A percentile compares a stretch with the other conserved stretches of the same genome.
phyloP scores from a whole-genome alignment of 2,113 vertebrate genomes.

The Rutilus rutilus region DNA sequence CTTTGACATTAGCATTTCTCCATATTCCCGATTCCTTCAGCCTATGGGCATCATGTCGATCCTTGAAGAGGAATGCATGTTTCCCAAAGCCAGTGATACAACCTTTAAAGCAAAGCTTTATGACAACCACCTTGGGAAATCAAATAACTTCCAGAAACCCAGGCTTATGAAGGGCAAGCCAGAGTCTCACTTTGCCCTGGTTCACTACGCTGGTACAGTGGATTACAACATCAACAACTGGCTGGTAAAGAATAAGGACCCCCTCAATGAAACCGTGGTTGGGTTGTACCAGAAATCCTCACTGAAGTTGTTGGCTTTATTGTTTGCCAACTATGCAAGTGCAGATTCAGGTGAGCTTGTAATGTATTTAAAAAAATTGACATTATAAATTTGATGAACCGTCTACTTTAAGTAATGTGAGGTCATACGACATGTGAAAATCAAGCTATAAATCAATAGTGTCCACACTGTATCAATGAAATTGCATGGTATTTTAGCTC shows the following conservation, averaged over 20 bases:
- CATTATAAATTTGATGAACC: neutral
- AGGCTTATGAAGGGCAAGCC: constrained; percentile 72
- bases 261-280: constrained; percentile 79
- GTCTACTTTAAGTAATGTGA: neutral
- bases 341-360: constrained; percentile 75
- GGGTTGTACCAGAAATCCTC: constrained; percentile 80
- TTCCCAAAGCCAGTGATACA: constrained; percentile 62
- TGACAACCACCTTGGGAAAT: constrained; percentile 68
- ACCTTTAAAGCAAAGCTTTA: constrained; percentile 68
- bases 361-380: neutral
- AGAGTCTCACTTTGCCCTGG: constrained; percentile 75
- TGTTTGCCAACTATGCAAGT: constrained; percentile 82
- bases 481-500: neutral
- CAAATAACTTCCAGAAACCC: constrained; percentile 75
- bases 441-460: neutral
- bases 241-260: constrained; percentile 81
- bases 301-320: constrained; percentile 70
- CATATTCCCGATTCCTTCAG: constrained; percentile 44
- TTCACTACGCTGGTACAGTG: constrained; percentile 78
- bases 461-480: neutral
- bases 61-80: constrained; percentile 70
- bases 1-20: neutral
- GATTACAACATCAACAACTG: constrained; percentile 81
- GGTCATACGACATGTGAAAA: neutral
- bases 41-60: constrained; percentile 71